Evolutionary conservation across 2,113 vertebrate genomes (phyloP).

Genomic region (Nansenia antarctica): DNA sequence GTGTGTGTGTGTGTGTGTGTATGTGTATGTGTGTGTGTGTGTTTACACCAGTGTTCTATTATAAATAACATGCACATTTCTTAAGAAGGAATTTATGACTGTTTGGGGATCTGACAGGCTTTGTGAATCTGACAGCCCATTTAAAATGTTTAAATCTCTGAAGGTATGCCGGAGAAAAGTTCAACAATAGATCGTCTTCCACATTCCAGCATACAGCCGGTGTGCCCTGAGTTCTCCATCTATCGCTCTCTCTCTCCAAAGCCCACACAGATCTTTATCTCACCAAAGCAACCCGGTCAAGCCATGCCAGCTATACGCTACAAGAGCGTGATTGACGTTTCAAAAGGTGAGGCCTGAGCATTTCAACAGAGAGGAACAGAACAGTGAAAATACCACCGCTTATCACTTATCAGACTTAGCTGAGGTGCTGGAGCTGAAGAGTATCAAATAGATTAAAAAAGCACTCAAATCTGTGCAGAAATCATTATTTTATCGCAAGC

Average conservation of each 20-base stretch:
- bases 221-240: conserved; percentile 5
- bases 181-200: conserved; percentile 22
- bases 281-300: conserved; percentile 27
- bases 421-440: no score
- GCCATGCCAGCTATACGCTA: conserved; percentile 16
- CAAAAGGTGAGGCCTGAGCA: neutral
- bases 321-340: conserved; percentile 21
- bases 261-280: conserved; percentile 38
- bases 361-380: no score
- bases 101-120: conserved; percentile 20
- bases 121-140: conserved; percentile 45
- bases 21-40: neutral
- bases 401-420: no score
- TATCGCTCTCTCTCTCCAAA: conserved; percentile 23
- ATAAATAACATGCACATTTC: conserved; percentile 34
- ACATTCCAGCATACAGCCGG: conserved; percentile 15
- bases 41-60: conserved; percentile 1
- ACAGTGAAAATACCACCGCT: no score
- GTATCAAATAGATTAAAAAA: no score
- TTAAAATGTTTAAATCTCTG: conserved; percentile 35
- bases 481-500: no score
- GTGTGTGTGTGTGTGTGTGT: conserved; percentile 4
- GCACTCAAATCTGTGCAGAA: no score
- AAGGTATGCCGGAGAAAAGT: conserved; percentile 18
- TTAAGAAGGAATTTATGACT: conserved; percentile 26